phyloP scores from a whole-genome alignment of 2,888 invertebrate species.

The Melanostoma scalare region DNA sequence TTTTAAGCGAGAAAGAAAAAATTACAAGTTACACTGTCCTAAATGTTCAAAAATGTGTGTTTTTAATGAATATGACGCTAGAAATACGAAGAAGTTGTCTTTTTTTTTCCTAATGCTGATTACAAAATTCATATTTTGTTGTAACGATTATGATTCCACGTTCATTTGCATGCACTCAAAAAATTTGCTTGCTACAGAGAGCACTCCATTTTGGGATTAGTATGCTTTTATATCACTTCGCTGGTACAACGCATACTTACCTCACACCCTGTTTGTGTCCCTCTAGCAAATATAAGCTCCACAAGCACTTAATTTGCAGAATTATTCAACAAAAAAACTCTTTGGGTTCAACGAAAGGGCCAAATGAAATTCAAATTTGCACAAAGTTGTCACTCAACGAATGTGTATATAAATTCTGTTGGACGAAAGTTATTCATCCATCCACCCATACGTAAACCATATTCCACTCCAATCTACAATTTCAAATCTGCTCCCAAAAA shows the following conservation, averaged over 20 bases:
- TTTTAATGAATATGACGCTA: too few relatives aligned
- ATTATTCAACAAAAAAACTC: constrained; percentile 38
- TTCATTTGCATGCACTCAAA: too few relatives aligned
- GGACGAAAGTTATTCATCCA: constrained; percentile 34
- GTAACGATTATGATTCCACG: too few relatives aligned
- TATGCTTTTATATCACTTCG: constrained; percentile 36
- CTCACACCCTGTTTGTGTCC: not conserved
- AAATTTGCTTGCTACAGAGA: too few relatives aligned
- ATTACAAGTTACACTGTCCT: too few relatives aligned
- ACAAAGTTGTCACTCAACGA: constrained; percentile 25
- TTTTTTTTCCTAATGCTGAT: too few relatives aligned
- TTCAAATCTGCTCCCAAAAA: constrained; percentile 40
- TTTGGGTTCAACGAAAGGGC: constrained; percentile 37
- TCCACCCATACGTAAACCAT: constrained; percentile 1
- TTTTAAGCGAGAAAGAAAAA: too few relatives aligned
- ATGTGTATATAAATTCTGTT: not conserved
- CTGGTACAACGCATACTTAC: constrained; percentile 17
- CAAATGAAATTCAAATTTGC: constrained; percentile 53
- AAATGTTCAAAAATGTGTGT: too few relatives aligned
- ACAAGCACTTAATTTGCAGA: constrained; percentile 44
- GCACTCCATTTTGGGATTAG: constrained; percentile 2
- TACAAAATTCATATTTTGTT: too few relatives aligned
- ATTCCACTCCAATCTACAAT: constrained; percentile 15
- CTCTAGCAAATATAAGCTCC: constrained; percentile 5
- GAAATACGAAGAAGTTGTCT: too few relatives aligned